Percentiles rank a stretch among this genome's conserved stretches.
phyloP scores from a whole-genome alignment of 2,888 invertebrate species.

The Drosophila merina region DNA sequence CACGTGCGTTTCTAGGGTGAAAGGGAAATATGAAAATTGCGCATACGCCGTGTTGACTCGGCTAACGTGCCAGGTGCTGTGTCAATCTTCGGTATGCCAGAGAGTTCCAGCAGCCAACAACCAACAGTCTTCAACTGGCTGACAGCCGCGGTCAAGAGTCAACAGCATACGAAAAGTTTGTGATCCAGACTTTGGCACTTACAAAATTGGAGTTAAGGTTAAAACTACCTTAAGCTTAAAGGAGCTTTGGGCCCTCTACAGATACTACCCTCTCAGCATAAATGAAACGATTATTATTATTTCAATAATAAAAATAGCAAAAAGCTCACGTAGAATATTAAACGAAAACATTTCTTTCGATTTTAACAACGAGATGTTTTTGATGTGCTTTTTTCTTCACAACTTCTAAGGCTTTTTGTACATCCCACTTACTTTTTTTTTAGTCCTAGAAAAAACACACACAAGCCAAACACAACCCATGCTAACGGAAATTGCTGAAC shows the following conservation, averaged over 20 bases:
- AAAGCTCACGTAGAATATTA: neutral
- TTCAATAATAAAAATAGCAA: no score
- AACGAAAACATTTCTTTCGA: neutral
- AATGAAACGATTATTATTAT: no score
- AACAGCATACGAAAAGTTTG: constrained; percentile 43
- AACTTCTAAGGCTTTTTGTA: neutral
- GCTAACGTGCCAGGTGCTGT: constrained; percentile 56
- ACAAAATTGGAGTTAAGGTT: constrained; percentile 4
- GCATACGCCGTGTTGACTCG: constrained; percentile 46
- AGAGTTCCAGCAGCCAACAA: constrained; percentile 15
- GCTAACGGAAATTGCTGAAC: constrained; percentile 72
- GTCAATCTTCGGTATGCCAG: constrained; percentile 53
- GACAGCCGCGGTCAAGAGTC: constrained; percentile 43
- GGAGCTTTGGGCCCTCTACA: no score
- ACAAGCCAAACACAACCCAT: constrained; percentile 27
- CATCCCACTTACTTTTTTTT: neutral
- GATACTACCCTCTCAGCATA: no score
- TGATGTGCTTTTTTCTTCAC: neutral
- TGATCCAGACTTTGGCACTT: constrained; percentile 43
- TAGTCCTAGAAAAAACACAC: constrained; percentile 1
- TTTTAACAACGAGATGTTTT: neutral
- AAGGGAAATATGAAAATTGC: constrained; percentile 28
- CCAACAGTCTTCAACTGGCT: constrained; percentile 17
- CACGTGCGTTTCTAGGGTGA: constrained; percentile 41
- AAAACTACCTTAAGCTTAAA: neutral